Base-by-base conservation (phyloP, 1,140 invertebrate genomes). In the Pseudomyrmex flavicornis region DNA sequence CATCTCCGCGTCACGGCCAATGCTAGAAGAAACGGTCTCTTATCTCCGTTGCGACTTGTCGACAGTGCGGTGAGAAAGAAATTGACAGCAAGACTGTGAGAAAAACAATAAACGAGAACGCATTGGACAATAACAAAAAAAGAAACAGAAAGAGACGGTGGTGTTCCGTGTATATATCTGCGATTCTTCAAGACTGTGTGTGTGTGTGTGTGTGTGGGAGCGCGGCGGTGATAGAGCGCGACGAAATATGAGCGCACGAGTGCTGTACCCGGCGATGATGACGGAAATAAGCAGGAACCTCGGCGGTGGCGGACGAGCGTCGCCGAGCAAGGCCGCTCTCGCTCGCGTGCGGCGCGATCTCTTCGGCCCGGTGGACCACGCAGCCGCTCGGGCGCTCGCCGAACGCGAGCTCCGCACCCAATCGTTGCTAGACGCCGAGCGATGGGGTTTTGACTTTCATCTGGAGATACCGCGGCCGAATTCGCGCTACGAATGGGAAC, bases 281-380 rank as follows among this genome's bases (percentile, higher is more conserved):
- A 93, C 92, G 86, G 94, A 95, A 91, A 91, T 95, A 84, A 92
- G 92, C 70, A 91, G 94, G 46, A 92, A 92, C 84, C 74, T 93
- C 70, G 62, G 74, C 8, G 59, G 75, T 0, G 65, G 85, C 48
- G 65, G 90, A 59, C 90, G 94, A 56, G 89, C 91, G 13, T 88
- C 82, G 10, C 93, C 94, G 65, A 93, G 84, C 72, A 89, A 90
- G 9, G 93, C 92, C 12, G 92, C 92, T 1, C 83, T 94, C 3
- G 93, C 93, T 0, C 92, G 93, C 13, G 94, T 95, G 3, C 89
- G 94, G 10, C 91, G 94, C 80, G 94, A 95, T 84, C 88, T 95
- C n/a, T 95, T 95, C 83, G 95, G 95, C 0, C 95, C 95, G 2
- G 95, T 95, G 3, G 95, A 95, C 86, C 95, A 95, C 84, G 94